A percentile compares a stretch with the other conserved stretches of the same genome.
Conservation (phyloP, 2,888 invertebrate genomes). For the Celastrina argiolus region DNA sequence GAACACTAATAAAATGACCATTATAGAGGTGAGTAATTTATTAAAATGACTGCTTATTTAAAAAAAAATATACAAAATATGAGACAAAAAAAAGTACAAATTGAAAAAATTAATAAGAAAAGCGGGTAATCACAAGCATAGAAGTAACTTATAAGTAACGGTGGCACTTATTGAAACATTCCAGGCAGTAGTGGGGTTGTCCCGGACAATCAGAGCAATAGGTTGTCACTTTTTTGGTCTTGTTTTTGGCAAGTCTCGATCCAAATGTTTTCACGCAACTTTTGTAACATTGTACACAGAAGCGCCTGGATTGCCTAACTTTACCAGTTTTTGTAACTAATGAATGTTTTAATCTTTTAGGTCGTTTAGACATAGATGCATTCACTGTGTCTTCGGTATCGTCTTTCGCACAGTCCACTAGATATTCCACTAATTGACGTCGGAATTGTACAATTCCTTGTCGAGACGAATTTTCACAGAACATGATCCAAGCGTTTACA, state of each 20-base stretch:
- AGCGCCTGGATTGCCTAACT: conserved; percentile 37
- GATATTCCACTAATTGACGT: conserved; percentile 6
- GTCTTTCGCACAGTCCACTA: conserved; percentile 31
- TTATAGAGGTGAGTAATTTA: too few species aligned
- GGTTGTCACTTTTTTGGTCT: conserved; percentile 36
- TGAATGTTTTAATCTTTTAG: conserved; percentile 36
- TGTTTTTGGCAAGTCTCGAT: conserved; percentile 38
- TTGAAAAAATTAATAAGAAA: too few species aligned
- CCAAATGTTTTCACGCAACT: conserved; percentile 36
- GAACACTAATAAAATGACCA: too few species aligned
- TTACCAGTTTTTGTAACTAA: conserved; percentile 36
- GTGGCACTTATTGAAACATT: not conserved
- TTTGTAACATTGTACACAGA: conserved; percentile 39
- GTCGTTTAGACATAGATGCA: conserved; percentile 32
- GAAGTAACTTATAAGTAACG: too few species aligned
- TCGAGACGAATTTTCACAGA: conserved; percentile 27
- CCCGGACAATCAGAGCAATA: not conserved
- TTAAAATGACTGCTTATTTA: too few species aligned
- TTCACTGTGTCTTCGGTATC: conserved; percentile 32
- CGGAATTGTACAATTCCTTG: conserved; percentile 24
- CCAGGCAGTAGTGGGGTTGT: not conserved
- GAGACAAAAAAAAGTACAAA: too few species aligned
- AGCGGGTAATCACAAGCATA: too few species aligned
- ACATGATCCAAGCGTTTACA: conserved; percentile 34
- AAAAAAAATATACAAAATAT: too few species aligned